Percentiles rank a stretch among this genome's conserved stretches.
Evolutionary conservation across 2,113 vertebrate genomes (phyloP).

Genomic region (Epinephelus fuscoguttatus): DNA sequence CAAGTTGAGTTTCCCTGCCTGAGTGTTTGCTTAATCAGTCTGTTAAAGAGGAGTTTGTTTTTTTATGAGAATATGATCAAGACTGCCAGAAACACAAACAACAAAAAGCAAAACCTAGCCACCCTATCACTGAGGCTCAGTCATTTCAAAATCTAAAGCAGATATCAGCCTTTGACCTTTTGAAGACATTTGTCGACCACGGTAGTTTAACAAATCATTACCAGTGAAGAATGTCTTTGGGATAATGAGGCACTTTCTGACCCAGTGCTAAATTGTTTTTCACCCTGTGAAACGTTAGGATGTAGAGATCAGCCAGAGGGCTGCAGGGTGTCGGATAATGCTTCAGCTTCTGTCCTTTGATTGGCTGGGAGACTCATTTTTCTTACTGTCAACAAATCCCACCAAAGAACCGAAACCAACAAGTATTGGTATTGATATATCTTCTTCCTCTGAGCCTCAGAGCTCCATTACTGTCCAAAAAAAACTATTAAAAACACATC

Average conservation of each 20-base stretch:
- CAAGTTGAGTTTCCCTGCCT: too few relatives aligned
- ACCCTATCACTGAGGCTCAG: too few relatives aligned
- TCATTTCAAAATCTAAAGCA: too few relatives aligned
- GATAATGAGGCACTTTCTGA: background rate
- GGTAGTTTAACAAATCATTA: background rate
- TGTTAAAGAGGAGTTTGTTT: too few relatives aligned
- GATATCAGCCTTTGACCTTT: too few relatives aligned
- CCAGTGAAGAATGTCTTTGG: background rate
- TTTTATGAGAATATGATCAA: too few relatives aligned
- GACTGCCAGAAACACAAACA: too few relatives aligned
- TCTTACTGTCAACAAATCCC: background rate
- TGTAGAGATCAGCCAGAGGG: background rate
- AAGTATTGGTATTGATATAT: background rate
- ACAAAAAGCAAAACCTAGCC: too few relatives aligned
- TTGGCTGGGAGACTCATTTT: background rate
- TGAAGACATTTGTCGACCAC: background rate
- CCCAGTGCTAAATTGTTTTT: background rate
- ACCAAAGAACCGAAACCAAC: background rate
- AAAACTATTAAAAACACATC: slow-evolving; percentile 8
- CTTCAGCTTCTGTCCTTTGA: background rate
- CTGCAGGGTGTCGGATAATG: background rate
- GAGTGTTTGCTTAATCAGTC: too few relatives aligned
- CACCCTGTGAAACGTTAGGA: background rate
- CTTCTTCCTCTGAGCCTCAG: background rate
- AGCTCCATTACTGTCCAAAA: background rate